Base-by-base conservation (phyloP, 1,140 invertebrate genomes). In the Anastatus disparis region DNA sequence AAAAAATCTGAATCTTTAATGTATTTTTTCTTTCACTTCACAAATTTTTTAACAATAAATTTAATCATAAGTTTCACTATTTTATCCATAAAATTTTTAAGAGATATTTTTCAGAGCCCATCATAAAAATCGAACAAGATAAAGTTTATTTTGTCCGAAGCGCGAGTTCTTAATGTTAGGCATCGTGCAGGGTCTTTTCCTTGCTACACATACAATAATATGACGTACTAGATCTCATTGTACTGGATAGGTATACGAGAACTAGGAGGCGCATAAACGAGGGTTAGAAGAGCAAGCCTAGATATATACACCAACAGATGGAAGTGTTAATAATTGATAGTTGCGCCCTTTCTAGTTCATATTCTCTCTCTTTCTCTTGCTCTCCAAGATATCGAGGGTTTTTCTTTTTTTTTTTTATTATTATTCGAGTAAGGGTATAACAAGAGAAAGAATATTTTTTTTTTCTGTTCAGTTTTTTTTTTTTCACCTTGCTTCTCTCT, bases 251-350 rank as follows among this genome's bases (percentile, higher is more conserved):
- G 66, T 38, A 44, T 61, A 75, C 44, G 53, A 40, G 72, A 74
- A 56, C 24, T 22, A 50, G 26, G 35, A 55, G 26, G 20, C 20
- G 12, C 2, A 17, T n/a, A n/a, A n/a, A 55, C 22, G 44, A 50
- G 46, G 38, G 48, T 9, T 26, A 15, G 55, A 24, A 50, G 27
- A 55, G 52, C n/a, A 48, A 69, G 29, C 17, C 40, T 17, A 35
- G 74, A 66, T 81, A 81, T 77, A 82, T 82, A 75, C 70, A 78
- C 79, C 76, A 78, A 83, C 82, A 83, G 82, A 83, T 83, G 82
- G 82, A 83, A 78, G 78, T 82, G 81, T 83, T 83, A 83, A 83
- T 83, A 83, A 83, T 83, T 80, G 79, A 83, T 83, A 78, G 74
- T 81, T 77, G 76, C 74, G 78, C 78, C 81, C 82, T 78, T n/a